Base-by-base conservation (phyloP, 2,797 vertebrate species). In the Distichodus sexfasciatus region DNA sequence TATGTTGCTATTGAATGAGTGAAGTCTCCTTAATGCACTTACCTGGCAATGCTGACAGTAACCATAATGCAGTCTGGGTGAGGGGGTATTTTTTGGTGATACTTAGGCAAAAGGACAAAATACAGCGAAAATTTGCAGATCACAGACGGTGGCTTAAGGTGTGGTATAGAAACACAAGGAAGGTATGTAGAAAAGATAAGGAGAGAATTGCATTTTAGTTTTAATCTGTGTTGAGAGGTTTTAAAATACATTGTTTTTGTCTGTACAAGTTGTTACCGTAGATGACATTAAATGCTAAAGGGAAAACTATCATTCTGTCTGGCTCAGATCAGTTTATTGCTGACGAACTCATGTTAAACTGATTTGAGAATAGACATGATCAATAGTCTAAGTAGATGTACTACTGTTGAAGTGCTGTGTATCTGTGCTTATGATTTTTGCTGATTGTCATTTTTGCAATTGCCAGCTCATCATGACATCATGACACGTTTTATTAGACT, bases 11-110 rank as follows among this genome's bases (percentile, higher is more conserved):
- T 21, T 2, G 51, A 1, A 26, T 23, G 48, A 55, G 50, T 64
- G 14, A 66, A 35, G 29, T 4, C 23, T 33, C n/a, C 4, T 59
- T 28, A 4, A 1, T 40, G 54, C 19, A 9, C 57, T 9, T 26
- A 35, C 53, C 33, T 31, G 9, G 7, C 24, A 26, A 54, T 62
- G 60, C 47, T 69, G 47, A 61, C 38, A 17, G 60, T 60, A 69
- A 69, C 69, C 33, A 54, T 9, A 47, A 29, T 60, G 47, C 64
- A 54, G 35, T 59, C 17, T 17, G 54, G 4, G 1, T 19, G 40
- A 51, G 12, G 40, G 9, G 24, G n/a, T n/a, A n/a, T n/a, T n/a
- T 2, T 23, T 19, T 36, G 4, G 9, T 17, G 12, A 28, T 43
- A 24, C 9, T 6, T 29, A 40, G 6, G 7, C 21, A 10, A 15